phyloP scores from a whole-genome alignment of 2,888 invertebrate genomes.

The Andrena bucephala region DNA sequence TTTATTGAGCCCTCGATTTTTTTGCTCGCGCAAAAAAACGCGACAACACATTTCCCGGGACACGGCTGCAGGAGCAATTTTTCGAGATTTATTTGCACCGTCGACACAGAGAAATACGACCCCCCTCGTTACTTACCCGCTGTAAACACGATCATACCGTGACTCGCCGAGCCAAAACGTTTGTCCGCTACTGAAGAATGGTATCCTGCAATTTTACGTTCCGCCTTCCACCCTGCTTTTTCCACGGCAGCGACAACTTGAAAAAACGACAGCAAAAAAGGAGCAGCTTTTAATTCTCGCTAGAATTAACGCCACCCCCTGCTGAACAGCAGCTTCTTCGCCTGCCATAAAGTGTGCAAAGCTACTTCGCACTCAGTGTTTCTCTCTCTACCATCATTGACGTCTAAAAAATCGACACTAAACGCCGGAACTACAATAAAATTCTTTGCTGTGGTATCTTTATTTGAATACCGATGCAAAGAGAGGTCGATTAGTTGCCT shows the following conservation, averaged over 20 bases:
- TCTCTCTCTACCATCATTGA: background rate
- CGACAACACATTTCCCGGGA: conserved; percentile 40
- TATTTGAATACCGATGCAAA: too few relatives aligned
- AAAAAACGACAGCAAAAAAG: conserved; percentile 13
- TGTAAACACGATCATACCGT: conserved; percentile 72
- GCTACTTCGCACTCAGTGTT: background rate
- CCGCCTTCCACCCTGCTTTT: conserved; percentile 24
- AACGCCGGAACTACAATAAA: too few relatives aligned
- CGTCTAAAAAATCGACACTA: too few relatives aligned
- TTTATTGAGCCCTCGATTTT: conserved; percentile 55
- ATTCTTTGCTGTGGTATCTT: background rate
- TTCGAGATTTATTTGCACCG: conserved; percentile 67
- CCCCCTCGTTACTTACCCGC: conserved; percentile 56
- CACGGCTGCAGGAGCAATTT: conserved; percentile 50
- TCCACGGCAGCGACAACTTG: background rate
- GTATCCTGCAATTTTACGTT: conserved; percentile 36
- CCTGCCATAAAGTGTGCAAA: background rate
- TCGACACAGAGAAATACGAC: conserved; percentile 61
- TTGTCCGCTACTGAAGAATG: conserved; percentile 52
- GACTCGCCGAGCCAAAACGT: conserved; percentile 54
- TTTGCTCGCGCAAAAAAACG: conserved; percentile 21
- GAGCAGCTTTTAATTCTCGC: conserved; percentile 6
- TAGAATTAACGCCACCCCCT: background rate
- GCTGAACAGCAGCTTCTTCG: background rate
- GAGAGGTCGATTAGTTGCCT: too few relatives aligned